A percentile compares a stretch with the other conserved stretches of the same genome.
phyloP scores from a whole-genome alignment of 2,113 vertebrate genomes.

The Nothobranchius furzeri region DNA sequence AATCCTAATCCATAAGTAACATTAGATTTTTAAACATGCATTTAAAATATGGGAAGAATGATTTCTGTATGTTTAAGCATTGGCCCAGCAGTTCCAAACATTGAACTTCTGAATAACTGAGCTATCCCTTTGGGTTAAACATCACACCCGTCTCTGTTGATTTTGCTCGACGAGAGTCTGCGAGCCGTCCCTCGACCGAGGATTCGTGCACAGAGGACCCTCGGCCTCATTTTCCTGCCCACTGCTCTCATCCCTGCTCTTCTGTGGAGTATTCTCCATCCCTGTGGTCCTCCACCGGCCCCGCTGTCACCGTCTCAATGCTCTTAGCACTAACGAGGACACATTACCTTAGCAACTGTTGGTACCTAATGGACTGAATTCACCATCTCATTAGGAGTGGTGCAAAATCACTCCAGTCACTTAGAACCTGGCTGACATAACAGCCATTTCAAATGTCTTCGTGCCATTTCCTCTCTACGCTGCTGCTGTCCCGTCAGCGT shows the following conservation, averaged over 20 bases:
- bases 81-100: not conserved
- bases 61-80: not conserved
- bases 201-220: slow-evolving; percentile 16
- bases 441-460: slow-evolving; percentile 47
- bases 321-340: slow-evolving; percentile 45
- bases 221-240: slow-evolving; percentile 21
- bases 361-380: slow-evolving; percentile 61
- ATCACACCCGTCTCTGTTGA: slow-evolving; percentile 31
- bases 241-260: slow-evolving; percentile 4
- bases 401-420: slow-evolving; percentile 59
- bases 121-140: slow-evolving; percentile 9
- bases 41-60: not conserved
- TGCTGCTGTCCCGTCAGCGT: slow-evolving; percentile 31
- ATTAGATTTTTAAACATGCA: no score
- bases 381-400: slow-evolving; percentile 55
- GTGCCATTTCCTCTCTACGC: slow-evolving; percentile 13
- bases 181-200: not conserved
- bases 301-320: slow-evolving; percentile 32
- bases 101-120: not conserved
- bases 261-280: slow-evolving; percentile 26
- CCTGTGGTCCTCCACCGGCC: slow-evolving; percentile 43
- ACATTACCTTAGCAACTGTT: slow-evolving; percentile 26
- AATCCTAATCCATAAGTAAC: no score
- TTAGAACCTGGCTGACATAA: slow-evolving; percentile 57
- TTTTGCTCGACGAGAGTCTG: slow-evolving; percentile 8